A percentile compares a stretch with the other conserved stretches of the same genome.
These are phyloP conservation scores for Caenorhabditis auriculariae DNA, from an alignment of 2,888 invertebrate species.

Conservation along the genomic window DNA sequence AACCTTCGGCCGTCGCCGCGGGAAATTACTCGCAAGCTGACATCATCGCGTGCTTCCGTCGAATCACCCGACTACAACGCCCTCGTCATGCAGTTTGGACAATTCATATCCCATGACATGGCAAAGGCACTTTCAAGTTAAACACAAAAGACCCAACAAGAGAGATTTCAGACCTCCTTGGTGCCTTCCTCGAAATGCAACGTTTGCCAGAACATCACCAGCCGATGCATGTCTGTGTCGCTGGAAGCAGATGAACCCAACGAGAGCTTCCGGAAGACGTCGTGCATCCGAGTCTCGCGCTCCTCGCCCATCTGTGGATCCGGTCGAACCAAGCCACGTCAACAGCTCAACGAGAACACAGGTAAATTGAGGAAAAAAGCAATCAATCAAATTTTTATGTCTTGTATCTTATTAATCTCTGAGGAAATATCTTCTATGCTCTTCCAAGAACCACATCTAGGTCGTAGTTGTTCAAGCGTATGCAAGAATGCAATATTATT, in stretches of 20 bases:
- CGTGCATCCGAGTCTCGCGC: slow-evolving; percentile 67
- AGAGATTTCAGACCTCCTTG: slow-evolving; percentile 49
- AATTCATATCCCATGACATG: slow-evolving; percentile 61
- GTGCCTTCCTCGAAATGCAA: slow-evolving; percentile 59
- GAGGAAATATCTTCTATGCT: too few relatives aligned
- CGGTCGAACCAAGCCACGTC: slow-evolving; percentile 87
- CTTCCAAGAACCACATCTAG: too few relatives aligned
- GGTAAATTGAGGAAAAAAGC: too few relatives aligned
- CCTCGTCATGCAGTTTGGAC: slow-evolving; percentile 59
- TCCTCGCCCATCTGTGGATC: slow-evolving; percentile 95
- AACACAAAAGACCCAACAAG: not conserved
- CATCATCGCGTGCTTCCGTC: slow-evolving; percentile 55
- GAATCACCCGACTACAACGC: slow-evolving; percentile 56
- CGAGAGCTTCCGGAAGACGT: slow-evolving; percentile 52
- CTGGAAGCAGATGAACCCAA: slow-evolving; percentile 55
- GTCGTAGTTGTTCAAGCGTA: too few relatives aligned
- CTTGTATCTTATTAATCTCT: too few relatives aligned
- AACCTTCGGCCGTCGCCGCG: slow-evolving; percentile 52
- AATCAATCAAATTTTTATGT: not conserved
- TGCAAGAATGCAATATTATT: too few relatives aligned
- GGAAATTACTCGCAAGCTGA: slow-evolving; percentile 47
- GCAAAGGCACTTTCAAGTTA: slow-evolving; percentile 38
- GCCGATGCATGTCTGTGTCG: slow-evolving; percentile 59
- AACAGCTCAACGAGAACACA: slow-evolving; percentile 77
- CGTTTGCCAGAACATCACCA: slow-evolving; percentile 59